phyloP scores from a whole-genome alignment of 2,888 invertebrate genomes.

The Sthenelais limicola region DNA sequence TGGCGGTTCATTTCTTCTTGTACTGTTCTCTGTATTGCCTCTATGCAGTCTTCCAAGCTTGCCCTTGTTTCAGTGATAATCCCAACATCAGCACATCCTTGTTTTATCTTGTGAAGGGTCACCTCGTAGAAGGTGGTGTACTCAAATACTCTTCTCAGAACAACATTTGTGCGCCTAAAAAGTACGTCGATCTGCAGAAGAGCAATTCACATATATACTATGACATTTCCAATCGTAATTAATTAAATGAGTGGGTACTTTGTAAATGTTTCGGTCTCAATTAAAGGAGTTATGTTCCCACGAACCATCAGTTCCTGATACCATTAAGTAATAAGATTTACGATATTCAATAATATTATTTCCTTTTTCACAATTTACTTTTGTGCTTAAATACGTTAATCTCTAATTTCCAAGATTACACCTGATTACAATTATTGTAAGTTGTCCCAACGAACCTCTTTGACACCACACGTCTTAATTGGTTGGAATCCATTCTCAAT shows the following conservation, averaged over 20 bases:
- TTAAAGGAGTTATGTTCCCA: too few relatives aligned
- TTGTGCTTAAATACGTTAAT: too few relatives aligned
- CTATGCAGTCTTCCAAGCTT: conserved; percentile 47
- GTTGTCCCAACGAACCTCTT: too few relatives aligned
- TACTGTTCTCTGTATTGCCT: conserved; percentile 35
- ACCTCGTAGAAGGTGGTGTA: conserved; percentile 35
- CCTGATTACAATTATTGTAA: too few relatives aligned
- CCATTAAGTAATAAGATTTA: too few relatives aligned
- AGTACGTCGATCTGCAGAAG: conserved; percentile 40
- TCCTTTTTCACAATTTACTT: too few relatives aligned
- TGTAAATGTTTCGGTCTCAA: too few relatives aligned
- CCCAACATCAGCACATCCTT: conserved; percentile 42
- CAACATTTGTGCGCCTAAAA: conserved; percentile 32
- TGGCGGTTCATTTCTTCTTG: conserved; percentile 17
- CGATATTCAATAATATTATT: too few relatives aligned
- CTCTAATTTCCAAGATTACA: too few relatives aligned
- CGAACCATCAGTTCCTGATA: too few relatives aligned
- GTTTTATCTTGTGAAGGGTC: conserved; percentile 20
- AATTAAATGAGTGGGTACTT: too few relatives aligned
- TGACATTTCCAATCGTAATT: too few relatives aligned
- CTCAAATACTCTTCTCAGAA: conserved; percentile 30
- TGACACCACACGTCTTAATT: background rate
- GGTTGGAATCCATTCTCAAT: conserved; percentile 20
- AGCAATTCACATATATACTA: background rate
- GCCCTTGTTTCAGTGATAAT: conserved; percentile 16